Conservation (phyloP, 1,140 invertebrate species). For the Maniola jurtina region DNA sequence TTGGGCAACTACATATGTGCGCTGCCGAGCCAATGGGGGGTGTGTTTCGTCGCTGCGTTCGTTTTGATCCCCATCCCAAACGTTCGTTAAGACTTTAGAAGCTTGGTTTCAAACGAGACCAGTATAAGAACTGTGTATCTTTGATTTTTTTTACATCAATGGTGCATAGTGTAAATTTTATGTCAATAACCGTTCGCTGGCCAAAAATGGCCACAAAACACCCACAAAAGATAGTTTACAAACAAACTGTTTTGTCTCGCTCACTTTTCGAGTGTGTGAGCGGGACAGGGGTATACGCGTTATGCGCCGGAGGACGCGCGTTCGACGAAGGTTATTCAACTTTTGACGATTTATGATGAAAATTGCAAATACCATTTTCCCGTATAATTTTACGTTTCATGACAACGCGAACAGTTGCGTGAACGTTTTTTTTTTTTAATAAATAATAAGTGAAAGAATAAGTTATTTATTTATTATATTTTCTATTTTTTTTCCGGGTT, state of each 20-base stretch:
- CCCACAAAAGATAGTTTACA: slow-evolving; percentile 60
- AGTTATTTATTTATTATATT: background rate
- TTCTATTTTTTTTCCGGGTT: too few species aligned
- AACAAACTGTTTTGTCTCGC: slow-evolving; percentile 59
- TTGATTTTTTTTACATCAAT: background rate
- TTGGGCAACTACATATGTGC: too few species aligned
- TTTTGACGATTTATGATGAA: slow-evolving; percentile 46
- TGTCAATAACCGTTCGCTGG: slow-evolving; percentile 34
- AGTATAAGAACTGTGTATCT: background rate
- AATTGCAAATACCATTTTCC: slow-evolving; percentile 35
- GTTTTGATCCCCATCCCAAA: too few species aligned
- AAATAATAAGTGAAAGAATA: background rate
- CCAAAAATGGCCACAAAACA: slow-evolving; percentile 44
- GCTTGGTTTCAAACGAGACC: too few species aligned
- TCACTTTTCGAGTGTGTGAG: slow-evolving; percentile 30
- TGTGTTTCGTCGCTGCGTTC: too few species aligned
- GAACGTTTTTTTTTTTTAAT: background rate
- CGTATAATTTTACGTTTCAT: slow-evolving; percentile 9
- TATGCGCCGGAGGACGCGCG: slow-evolving; percentile 42
- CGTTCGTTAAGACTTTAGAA: too few species aligned
- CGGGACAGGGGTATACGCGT: slow-evolving; percentile 31
- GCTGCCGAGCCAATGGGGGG: too few species aligned
- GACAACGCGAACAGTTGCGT: slow-evolving; percentile 1
- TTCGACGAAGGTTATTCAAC: slow-evolving; percentile 60
- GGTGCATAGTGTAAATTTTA: slow-evolving; percentile 10